A percentile compares a stretch with the other conserved stretches of the same genome.
These are phyloP conservation scores for Trematocara nigrifrons DNA, from an alignment of 2,113 vertebrate species.

Conservation along the genomic window DNA sequence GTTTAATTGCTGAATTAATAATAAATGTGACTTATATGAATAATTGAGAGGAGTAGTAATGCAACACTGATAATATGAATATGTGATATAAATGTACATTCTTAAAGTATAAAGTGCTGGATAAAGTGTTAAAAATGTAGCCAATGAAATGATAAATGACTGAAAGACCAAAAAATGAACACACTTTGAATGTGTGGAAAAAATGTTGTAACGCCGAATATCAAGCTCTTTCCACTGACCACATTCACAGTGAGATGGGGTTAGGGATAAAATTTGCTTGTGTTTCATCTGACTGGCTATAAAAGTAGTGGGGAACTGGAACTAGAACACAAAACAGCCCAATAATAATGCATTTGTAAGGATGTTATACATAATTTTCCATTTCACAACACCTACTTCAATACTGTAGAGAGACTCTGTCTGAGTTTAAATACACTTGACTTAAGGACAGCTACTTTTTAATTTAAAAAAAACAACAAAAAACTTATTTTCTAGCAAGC, in stretches of 20 bases:
- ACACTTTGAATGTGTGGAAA: background rate
- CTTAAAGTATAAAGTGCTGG: background rate
- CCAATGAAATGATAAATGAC: background rate
- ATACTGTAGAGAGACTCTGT: background rate
- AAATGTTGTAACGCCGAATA: fast-evolving
- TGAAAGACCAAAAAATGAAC: background rate
- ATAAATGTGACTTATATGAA: background rate
- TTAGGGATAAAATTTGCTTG: background rate
- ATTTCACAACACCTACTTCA: background rate
- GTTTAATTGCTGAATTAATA: background rate
- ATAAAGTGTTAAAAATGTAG: background rate
- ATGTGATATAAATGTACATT: background rate
- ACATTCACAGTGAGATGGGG: background rate
- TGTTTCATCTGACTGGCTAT: background rate
- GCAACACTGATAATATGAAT: background rate
- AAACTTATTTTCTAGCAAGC: background rate
- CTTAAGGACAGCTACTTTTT: background rate
- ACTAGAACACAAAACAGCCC: background rate
- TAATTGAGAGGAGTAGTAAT: background rate
- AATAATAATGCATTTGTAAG: background rate
- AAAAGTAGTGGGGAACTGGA: background rate
- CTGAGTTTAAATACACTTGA: background rate
- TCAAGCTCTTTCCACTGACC: background rate
- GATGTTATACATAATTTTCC: background rate
- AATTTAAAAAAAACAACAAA: background rate